phyloP scores from a whole-genome alignment of 2,113 vertebrate genomes.

The Mugil cephalus region DNA sequence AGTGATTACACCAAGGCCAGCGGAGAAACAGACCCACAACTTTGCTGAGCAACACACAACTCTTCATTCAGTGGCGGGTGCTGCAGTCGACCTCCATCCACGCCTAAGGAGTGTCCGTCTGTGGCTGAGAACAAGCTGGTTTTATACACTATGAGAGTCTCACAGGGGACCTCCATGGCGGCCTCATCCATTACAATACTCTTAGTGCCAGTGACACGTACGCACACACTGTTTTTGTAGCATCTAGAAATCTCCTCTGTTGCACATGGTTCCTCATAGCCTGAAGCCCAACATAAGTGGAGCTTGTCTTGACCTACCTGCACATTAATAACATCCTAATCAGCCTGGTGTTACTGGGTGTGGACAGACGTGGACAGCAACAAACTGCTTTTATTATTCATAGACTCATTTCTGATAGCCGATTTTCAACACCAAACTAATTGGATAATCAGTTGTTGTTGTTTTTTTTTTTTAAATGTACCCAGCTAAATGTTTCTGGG shows the following conservation, averaged over 20 bases:
- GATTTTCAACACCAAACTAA: constrained; percentile 73
- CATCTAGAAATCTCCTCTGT: constrained; percentile 20
- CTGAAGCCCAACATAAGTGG: constrained; percentile 38
- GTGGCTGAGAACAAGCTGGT: constrained; percentile 35
- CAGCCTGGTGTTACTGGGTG: constrained; percentile 63
- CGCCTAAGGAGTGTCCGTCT: constrained; percentile 11
- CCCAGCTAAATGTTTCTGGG: neutral
- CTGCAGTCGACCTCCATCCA: constrained; percentile 10
- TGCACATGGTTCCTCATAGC: constrained; percentile 41
- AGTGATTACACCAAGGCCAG: neutral
- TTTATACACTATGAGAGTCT: constrained; percentile 75
- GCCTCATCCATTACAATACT: constrained; percentile 80
- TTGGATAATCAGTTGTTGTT: constrained; percentile 50
- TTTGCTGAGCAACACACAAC: constrained; percentile 1
- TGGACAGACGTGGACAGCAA: constrained; percentile 62
- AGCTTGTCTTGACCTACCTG: constrained; percentile 22
- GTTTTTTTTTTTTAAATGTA: neutral
- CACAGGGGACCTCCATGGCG: constrained; percentile 69
- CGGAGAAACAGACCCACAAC: neutral
- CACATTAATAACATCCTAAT: constrained; percentile 64
- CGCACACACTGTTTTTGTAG: constrained; percentile 13
- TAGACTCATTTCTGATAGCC: constrained; percentile 27
- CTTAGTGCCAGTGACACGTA: constrained; percentile 63
- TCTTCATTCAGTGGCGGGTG: neutral
- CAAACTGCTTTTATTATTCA: constrained; percentile 67